Evolutionary conservation across 1,140 invertebrate genomes (phyloP).

Genomic region (Drosophila repleta): DNA sequence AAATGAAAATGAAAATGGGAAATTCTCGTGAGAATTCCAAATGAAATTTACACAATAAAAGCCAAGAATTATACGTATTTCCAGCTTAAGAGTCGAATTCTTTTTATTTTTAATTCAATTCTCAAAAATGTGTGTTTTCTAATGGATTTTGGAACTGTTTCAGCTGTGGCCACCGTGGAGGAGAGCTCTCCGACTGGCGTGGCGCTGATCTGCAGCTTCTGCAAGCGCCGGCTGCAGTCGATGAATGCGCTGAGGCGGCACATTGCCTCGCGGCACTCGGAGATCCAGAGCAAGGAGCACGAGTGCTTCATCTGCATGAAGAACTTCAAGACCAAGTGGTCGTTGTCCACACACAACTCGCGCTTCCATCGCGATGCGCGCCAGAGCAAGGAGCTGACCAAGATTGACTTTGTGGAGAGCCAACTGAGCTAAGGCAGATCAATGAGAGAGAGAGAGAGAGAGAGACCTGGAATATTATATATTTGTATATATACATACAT

Average conservation of each 20-base stretch:
- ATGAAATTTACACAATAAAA: slow-evolving; percentile 36
- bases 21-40: slow-evolving; percentile 14
- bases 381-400: slow-evolving; percentile 63
- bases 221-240: slow-evolving; percentile 73
- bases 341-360: slow-evolving; percentile 81
- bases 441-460: slow-evolving; percentile 2
- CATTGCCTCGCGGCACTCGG: slow-evolving; percentile 74
- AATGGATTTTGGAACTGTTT: neutral
- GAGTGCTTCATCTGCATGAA: slow-evolving; percentile 77
- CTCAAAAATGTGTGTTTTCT: neutral
- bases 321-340: slow-evolving; percentile 83
- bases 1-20: too few species aligned
- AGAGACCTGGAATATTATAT: neutral
- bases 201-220: slow-evolving; percentile 64
- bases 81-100: slow-evolving; percentile 15
- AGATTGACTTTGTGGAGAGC: slow-evolving; percentile 53
- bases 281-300: slow-evolving; percentile 70
- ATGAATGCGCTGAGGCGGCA: slow-evolving; percentile 71
- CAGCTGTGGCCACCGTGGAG: slow-evolving; percentile 33
- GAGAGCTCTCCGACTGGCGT: slow-evolving; percentile 17
- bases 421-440: neutral
- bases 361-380: slow-evolving; percentile 77
- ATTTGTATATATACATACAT: neutral
- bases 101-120: neutral
- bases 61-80: slow-evolving; percentile 42